Percentiles rank a stretch among this genome's conserved stretches.
phyloP scores from a whole-genome alignment of 2,113 vertebrate genomes.

The Platycercus adscitus region DNA sequence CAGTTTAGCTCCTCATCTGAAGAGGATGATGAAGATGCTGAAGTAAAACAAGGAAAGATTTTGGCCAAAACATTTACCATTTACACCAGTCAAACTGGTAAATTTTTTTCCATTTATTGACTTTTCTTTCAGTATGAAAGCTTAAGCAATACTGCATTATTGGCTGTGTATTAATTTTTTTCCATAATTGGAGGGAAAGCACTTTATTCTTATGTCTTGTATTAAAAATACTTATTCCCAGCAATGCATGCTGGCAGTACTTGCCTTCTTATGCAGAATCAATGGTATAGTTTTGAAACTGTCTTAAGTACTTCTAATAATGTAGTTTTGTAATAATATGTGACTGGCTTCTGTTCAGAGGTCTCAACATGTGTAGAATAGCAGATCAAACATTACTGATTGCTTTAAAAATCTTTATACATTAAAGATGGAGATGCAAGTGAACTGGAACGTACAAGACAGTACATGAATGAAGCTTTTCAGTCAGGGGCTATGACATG shows the following conservation, averaged over 20 bases:
- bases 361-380: neutral
- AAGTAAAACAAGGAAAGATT: constrained; percentile 86
- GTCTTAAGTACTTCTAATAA: neutral
- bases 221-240: neutral
- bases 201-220: neutral
- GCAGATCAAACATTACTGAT: neutral
- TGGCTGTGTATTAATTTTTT: neutral
- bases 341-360: neutral
- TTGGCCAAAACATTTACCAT: constrained; percentile 89
- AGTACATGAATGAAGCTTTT: constrained; percentile 93
- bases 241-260: neutral
- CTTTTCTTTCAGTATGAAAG: neutral
- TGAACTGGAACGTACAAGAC: constrained; percentile 87
- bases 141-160: neutral
- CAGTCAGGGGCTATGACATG: constrained; percentile 93
- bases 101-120: neutral
- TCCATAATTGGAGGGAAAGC: neutral
- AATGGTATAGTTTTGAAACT: neutral
- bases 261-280: neutral
- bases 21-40: constrained; percentile 80
- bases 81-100: constrained; percentile 91
- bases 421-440: constrained; percentile 84
- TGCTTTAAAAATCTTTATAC: constrained; percentile 37
- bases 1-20: constrained; percentile 86
- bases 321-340: neutral